Evolutionary conservation across 2,888 invertebrate genomes (phyloP).

Genomic region (Cerastoderma edule): DNA sequence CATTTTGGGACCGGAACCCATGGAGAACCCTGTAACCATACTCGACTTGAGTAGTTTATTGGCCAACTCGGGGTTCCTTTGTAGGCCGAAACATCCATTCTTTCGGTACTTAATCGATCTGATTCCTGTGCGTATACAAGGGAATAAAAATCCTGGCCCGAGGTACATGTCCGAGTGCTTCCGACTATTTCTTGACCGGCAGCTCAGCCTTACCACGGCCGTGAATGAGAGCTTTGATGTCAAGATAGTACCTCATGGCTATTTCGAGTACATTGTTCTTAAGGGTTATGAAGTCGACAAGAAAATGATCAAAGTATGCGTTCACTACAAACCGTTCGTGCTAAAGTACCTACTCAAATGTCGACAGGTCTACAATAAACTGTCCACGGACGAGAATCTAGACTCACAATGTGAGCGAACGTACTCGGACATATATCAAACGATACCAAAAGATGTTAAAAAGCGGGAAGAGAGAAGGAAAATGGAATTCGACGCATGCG

Average conservation of each 20-base stretch:
- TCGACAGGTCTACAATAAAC: not conserved
- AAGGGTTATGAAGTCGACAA: too few species aligned
- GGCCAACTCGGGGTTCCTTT: constrained; percentile 1
- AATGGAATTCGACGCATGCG: constrained; percentile 4
- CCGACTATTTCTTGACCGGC: too few species aligned
- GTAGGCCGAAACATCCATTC: constrained; percentile 11
- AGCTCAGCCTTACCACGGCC: not conserved
- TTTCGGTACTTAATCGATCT: constrained; percentile 1
- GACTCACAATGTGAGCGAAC: too few species aligned
- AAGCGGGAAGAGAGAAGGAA: too few species aligned
- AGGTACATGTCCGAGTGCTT: not conserved
- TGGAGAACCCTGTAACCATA: constrained; percentile 3
- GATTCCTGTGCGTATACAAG: not conserved
- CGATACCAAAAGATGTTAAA: too few species aligned
- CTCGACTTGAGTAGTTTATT: not conserved
- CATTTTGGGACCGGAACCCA: constrained; percentile 12
- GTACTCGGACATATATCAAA: too few species aligned
- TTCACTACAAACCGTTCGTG: not conserved
- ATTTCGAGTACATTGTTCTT: not conserved
- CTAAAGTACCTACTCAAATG: not conserved
- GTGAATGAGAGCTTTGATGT: not conserved
- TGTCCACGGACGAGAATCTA: too few species aligned
- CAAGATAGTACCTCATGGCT: not conserved
- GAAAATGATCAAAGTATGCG: not conserved
- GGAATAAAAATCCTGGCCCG: not conserved